Conservation (phyloP, 2,888 invertebrate species). For the Eucera pruinosa region DNA sequence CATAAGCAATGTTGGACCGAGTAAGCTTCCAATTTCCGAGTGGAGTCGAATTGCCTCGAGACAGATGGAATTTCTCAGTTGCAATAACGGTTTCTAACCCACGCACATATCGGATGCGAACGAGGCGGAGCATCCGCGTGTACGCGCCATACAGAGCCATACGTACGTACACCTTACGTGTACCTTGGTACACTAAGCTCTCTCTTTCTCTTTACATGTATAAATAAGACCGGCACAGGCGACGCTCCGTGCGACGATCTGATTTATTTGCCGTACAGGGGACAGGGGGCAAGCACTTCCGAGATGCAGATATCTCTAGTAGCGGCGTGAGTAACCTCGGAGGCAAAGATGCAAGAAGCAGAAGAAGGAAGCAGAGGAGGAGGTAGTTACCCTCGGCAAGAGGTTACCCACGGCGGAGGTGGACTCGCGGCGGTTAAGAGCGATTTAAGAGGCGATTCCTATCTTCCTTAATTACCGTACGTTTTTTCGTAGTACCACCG, state of each 20-base stretch:
- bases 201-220: constrained; percentile 1
- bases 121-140: constrained; percentile 46
- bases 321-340: constrained; percentile 43
- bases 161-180: neutral
- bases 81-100: constrained; percentile 65
- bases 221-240: constrained; percentile 39
- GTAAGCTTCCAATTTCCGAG: constrained; percentile 61
- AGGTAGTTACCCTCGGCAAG: constrained; percentile 53
- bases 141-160: neutral
- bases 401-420: constrained; percentile 61
- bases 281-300: constrained; percentile 52
- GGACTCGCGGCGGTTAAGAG: constrained; percentile 64
- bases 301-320: constrained; percentile 69
- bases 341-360: constrained; percentile 32
- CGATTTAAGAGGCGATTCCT: constrained; percentile 79
- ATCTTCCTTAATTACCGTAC: constrained; percentile 80
- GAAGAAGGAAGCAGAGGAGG: constrained; percentile 1
- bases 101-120: constrained; percentile 52
- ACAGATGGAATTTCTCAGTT: constrained; percentile 63
- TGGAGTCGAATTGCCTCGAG: neutral
- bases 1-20: too few relatives aligned
- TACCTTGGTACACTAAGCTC: neutral
- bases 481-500: constrained; percentile 68
- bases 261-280: constrained; percentile 57
- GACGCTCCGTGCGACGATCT: constrained; percentile 54